These are phyloP conservation scores for Coreoperca whiteheadi DNA, from an alignment of 2,113 vertebrate genomes.

Conservation along the genomic window DNA sequence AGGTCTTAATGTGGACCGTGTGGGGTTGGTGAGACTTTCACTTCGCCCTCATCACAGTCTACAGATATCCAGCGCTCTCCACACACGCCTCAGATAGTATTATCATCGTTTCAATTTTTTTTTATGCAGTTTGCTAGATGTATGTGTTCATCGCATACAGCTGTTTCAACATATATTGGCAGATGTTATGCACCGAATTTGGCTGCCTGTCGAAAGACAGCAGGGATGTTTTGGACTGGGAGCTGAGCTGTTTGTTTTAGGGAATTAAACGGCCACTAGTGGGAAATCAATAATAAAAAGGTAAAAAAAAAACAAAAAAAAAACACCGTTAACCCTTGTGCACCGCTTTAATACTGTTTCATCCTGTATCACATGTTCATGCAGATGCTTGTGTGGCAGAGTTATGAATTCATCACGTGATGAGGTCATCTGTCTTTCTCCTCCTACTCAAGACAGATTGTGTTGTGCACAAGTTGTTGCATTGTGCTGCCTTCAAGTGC, in stretches of 20 bases:
- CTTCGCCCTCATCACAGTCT: neutral
- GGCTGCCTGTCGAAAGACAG: neutral
- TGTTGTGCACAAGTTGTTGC: neutral
- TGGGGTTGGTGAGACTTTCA: neutral
- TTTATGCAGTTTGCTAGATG: neutral
- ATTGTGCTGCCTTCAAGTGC: conserved; percentile 14
- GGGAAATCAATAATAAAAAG: neutral
- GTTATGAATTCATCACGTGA: conserved; percentile 18
- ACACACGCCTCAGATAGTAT: neutral
- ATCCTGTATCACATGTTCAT: neutral
- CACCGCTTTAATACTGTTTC: neutral
- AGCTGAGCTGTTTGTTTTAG: conserved; percentile 11
- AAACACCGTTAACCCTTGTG: no score
- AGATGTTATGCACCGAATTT: neutral
- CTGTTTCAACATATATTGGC: neutral
- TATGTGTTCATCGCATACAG: neutral
- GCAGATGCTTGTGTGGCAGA: neutral
- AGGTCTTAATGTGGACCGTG: neutral
- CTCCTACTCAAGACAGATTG: neutral
- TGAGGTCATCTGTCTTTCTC: neutral
- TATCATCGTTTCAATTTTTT: neutral
- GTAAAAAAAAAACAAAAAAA: neutral
- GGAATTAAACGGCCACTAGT: neutral
- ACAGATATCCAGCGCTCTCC: no score
- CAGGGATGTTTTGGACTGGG: conserved; percentile 1